phyloP scores from a whole-genome alignment of 2,797 vertebrate genomes.

The Lacerta bilineata region DNA sequence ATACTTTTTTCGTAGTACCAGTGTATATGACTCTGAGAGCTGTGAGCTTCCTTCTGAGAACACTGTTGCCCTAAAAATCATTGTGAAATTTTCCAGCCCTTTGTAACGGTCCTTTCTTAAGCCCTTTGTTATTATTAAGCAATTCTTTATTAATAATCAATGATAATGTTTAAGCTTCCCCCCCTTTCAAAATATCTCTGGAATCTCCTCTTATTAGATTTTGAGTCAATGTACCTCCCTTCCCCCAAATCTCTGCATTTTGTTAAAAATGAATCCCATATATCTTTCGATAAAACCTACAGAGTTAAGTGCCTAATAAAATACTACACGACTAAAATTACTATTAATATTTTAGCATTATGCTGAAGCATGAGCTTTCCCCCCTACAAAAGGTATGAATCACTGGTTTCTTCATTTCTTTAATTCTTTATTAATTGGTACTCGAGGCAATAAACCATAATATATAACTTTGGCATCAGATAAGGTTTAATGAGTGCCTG shows the following conservation, averaged over 20 bases:
- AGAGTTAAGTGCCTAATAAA: slow-evolving; percentile 82
- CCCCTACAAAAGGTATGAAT: slow-evolving; percentile 77
- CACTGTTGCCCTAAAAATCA: slow-evolving; percentile 60
- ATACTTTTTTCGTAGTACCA: background rate
- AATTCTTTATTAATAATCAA: slow-evolving; percentile 79
- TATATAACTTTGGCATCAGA: slow-evolving; percentile 80
- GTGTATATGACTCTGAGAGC: background rate
- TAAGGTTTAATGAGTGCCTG: slow-evolving; percentile 84
- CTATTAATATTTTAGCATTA: slow-evolving; percentile 81
- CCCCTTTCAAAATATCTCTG: slow-evolving; percentile 70
- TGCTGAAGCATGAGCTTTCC: slow-evolving; percentile 75
- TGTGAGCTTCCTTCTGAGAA: slow-evolving; percentile 56
- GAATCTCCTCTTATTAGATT: slow-evolving; percentile 79
- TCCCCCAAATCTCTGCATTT: slow-evolving; percentile 73
- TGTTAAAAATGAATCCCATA: slow-evolving; percentile 81
- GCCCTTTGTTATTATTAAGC: slow-evolving; percentile 71
- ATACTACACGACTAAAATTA: slow-evolving; percentile 79
- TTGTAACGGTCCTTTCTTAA: slow-evolving; percentile 62
- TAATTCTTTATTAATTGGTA: slow-evolving; percentile 86
- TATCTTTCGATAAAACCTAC: slow-evolving; percentile 81
- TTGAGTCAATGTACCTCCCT: slow-evolving; percentile 75
- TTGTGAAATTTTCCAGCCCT: slow-evolving; percentile 64
- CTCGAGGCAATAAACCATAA: slow-evolving; percentile 84
- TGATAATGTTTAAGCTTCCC: slow-evolving; percentile 66
- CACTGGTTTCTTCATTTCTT: slow-evolving; percentile 82